Conservation (phyloP, 1,140 invertebrate species). For the Anthonomus grandis region DNA sequence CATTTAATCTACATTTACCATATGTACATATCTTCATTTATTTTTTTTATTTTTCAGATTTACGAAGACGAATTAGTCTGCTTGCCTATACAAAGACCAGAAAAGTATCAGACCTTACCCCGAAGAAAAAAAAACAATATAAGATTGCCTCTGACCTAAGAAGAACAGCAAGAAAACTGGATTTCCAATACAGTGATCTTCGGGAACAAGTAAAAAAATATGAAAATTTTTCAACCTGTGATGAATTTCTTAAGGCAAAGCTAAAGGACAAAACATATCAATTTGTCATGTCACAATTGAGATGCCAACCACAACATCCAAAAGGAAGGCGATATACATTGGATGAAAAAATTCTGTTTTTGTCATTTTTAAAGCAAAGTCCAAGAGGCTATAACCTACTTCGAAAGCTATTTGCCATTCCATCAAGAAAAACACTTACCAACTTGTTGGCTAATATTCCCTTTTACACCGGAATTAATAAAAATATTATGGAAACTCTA, state of each 20-base stretch:
- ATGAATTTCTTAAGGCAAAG: neutral
- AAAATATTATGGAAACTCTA: constrained; percentile 25
- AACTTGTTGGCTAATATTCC: constrained; percentile 23
- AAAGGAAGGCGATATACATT: constrained; percentile 15
- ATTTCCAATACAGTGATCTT: neutral
- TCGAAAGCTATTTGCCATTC: constrained; percentile 23
- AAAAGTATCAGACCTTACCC: neutral
- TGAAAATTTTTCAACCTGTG: neutral
- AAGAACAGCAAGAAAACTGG: too few relatives aligned
- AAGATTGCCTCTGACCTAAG: constrained; percentile 1
- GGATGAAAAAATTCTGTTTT: constrained; percentile 29
- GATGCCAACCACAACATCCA: constrained; percentile 10
- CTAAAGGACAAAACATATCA: constrained; percentile 9
- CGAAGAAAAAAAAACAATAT: neutral
- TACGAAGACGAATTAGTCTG: neutral
- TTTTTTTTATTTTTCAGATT: constrained; percentile 6
- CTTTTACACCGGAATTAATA: constrained; percentile 27
- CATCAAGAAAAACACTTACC: constrained; percentile 25
- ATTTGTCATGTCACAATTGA: constrained; percentile 17
- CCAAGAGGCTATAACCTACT: constrained; percentile 24
- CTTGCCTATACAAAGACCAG: neutral
- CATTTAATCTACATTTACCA: too few relatives aligned
- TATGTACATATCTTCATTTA: too few relatives aligned
- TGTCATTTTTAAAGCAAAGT: constrained; percentile 29
- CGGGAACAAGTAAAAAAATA: neutral